Evolutionary conservation across 2,888 invertebrate genomes (phyloP).

Genomic region (Drosophila histrio): DNA sequence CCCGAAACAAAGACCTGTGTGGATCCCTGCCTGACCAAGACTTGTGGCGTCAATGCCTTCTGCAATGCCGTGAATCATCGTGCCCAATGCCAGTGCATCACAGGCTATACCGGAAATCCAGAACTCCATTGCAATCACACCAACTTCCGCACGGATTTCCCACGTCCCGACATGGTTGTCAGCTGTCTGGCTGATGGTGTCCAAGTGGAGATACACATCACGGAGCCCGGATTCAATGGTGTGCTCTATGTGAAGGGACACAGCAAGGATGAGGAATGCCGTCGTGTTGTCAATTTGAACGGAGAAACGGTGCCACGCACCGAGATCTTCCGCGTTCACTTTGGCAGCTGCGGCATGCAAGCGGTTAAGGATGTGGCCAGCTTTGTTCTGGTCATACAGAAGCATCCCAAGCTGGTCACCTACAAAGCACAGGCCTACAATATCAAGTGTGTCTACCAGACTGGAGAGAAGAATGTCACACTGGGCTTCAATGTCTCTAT

Average conservation of each 20-base stretch:
- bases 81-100: constrained; percentile 90
- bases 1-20: constrained; percentile 89
- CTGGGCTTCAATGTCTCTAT: constrained; percentile 97
- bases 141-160: constrained; percentile 91
- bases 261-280: constrained; percentile 95
- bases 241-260: constrained; percentile 97
- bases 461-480: constrained; percentile 96
- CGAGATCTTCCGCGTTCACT: constrained; percentile 94
- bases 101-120: constrained; percentile 91
- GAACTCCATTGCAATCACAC: constrained; percentile 88
- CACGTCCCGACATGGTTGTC: constrained; percentile 93
- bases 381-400: constrained; percentile 97
- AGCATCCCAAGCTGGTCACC: constrained; percentile 97
- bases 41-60: constrained; percentile 90
- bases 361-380: constrained; percentile 96
- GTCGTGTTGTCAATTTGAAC: constrained; percentile 91
- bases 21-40: constrained; percentile 90
- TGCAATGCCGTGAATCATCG: constrained; percentile 92
- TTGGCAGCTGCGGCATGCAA: constrained; percentile 95
- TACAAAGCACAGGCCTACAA: constrained; percentile 98
- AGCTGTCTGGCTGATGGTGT: constrained; percentile 96
- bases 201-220: constrained; percentile 91
- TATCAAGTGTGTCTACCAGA: constrained; percentile 97
- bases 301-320: constrained; percentile 88
- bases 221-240: constrained; percentile 91